Evolutionary conservation across 1,140 invertebrate species (phyloP).

Genomic region (Pachypeltis micranthus): DNA sequence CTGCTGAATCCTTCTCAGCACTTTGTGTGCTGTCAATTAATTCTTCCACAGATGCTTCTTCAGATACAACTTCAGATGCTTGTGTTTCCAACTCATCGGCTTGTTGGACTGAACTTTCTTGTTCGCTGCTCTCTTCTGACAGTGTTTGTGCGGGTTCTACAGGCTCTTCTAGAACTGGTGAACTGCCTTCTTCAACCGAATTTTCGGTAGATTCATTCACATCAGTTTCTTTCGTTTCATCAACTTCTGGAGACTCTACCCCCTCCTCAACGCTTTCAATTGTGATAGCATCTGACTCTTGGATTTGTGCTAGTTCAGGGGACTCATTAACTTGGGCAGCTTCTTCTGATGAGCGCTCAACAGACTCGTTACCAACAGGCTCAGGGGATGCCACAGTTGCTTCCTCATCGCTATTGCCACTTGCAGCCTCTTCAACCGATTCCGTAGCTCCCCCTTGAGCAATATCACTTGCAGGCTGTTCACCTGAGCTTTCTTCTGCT

Average conservation of each 20-base stretch:
- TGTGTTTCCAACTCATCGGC: constrained; percentile 13
- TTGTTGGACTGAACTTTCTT: constrained; percentile 1
- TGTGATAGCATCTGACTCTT: too few relatives aligned
- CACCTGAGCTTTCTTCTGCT: constrained; percentile 34
- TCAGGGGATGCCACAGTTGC: constrained; percentile 12
- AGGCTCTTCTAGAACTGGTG: constrained; percentile 11
- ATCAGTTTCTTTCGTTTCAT: too few relatives aligned
- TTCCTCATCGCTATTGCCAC: constrained; percentile 12
- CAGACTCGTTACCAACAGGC: constrained; percentile 31
- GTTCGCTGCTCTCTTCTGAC: constrained; percentile 20
- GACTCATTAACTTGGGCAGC: constrained; percentile 6
- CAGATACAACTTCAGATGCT: neutral
- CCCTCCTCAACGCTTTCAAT: too few relatives aligned
- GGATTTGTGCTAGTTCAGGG: too few relatives aligned
- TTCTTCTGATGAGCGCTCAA: constrained; percentile 29
- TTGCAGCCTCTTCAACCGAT: constrained; percentile 14
- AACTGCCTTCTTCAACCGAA: neutral
- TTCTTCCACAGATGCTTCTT: constrained; percentile 23
- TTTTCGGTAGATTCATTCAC: neutral
- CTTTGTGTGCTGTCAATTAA: constrained; percentile 2
- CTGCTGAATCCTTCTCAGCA: constrained; percentile 26
- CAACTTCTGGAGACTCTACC: too few relatives aligned
- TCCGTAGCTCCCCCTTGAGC: constrained; percentile 15
- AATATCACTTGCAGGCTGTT: constrained; percentile 21
- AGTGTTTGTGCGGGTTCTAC: constrained; percentile 20